Evolutionary conservation across 1,140 invertebrate species (phyloP).

Genomic region (Diabrotica virgifera): DNA sequence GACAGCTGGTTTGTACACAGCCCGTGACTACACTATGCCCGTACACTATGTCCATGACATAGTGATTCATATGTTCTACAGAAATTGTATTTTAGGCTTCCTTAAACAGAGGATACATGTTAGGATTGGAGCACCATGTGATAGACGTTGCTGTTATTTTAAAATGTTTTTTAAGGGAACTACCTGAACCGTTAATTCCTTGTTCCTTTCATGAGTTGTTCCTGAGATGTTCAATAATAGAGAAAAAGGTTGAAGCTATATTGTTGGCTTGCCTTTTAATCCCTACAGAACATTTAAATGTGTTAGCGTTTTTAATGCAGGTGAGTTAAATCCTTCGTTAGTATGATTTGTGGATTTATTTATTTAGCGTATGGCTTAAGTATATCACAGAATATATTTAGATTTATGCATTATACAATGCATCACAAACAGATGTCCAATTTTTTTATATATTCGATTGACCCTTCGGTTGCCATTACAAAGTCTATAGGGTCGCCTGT

Average conservation of each 20-base stretch:
- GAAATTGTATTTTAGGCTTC: slow-evolving; percentile 49
- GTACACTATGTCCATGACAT: no score
- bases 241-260: slow-evolving; percentile 54
- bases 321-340: slow-evolving; percentile 31
- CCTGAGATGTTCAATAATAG: slow-evolving; percentile 61
- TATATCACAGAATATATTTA: no score
- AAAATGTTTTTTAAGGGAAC: slow-evolving; percentile 76
- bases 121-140: slow-evolving; percentile 65
- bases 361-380: no score
- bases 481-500: no score
- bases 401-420: no score
- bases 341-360: no score
- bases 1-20: no score
- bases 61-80: no score
- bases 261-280: slow-evolving; percentile 63
- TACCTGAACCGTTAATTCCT: slow-evolving; percentile 80
- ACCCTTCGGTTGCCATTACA: no score
- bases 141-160: slow-evolving; percentile 80
- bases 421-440: no score
- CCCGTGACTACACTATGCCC: no score
- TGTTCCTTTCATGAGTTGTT: slow-evolving; percentile 70
- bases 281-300: slow-evolving; percentile 61
- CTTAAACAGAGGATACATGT: slow-evolving; percentile 62
- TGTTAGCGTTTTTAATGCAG: slow-evolving; percentile 67
- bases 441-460: no score